phyloP scores from a whole-genome alignment of 2,113 vertebrate species.

The Hippolais icterina region DNA sequence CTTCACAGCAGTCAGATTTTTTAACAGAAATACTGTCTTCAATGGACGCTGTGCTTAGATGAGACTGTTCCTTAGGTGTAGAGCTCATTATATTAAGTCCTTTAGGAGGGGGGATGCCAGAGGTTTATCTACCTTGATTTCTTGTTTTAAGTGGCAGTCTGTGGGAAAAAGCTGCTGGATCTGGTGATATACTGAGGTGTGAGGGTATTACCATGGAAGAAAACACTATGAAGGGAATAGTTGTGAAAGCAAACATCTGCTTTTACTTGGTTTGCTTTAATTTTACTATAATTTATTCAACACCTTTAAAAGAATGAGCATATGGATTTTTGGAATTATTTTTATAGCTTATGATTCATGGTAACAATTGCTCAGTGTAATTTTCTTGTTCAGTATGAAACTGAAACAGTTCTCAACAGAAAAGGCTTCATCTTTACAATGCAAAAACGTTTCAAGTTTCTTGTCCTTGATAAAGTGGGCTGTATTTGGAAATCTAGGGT shows the following conservation, averaged over 20 bases:
- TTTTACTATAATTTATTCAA: background rate
- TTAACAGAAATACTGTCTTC: background rate
- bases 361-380: background rate
- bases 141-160: background rate
- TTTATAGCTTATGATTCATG: background rate
- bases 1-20: background rate
- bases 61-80: background rate
- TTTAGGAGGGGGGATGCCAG: background rate
- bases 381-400: background rate
- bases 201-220: background rate
- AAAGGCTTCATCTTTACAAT: background rate
- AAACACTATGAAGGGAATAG: background rate
- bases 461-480: background rate
- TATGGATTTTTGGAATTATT: background rate
- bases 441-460: background rate
- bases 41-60: background rate
- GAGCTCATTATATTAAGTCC: background rate
- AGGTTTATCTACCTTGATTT: background rate
- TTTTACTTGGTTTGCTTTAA: background rate
- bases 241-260: background rate
- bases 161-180: background rate
- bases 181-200: background rate
- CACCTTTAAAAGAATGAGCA: background rate
- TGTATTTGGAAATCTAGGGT: background rate
- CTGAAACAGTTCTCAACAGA: background rate